phyloP scores from a whole-genome alignment of 1,140 invertebrate genomes.

The Polypedilum pembai region DNA sequence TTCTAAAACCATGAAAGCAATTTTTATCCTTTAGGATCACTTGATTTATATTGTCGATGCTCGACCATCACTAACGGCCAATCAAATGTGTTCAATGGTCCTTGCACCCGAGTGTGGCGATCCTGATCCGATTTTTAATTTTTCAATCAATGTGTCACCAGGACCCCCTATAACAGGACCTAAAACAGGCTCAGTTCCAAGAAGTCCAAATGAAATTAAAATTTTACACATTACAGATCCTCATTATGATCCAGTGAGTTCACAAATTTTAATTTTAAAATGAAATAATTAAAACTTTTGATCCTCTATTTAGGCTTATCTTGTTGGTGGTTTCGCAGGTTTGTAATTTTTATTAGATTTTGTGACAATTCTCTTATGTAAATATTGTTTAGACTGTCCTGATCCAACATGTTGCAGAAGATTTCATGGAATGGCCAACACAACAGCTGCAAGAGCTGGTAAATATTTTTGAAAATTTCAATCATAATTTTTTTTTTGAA shows the following conservation, averaged over 20 bases:
- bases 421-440: slow-evolving; percentile 43
- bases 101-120: not conserved
- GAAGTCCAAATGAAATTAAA: slow-evolving; percentile 40
- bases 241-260: slow-evolving; percentile 60
- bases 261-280: not conserved
- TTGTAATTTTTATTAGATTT: too few relatives aligned
- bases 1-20: not conserved
- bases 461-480: too few relatives aligned
- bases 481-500: too few relatives aligned
- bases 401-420: slow-evolving; percentile 71
- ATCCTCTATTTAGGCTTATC: slow-evolving; percentile 51
- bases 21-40: not conserved
- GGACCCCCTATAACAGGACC: not conserved
- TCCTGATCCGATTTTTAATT: not conserved
- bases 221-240: slow-evolving; percentile 72
- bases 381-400: slow-evolving; percentile 53
- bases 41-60: slow-evolving; percentile 3
- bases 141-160: not conserved
- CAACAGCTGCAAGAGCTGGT: slow-evolving; percentile 51
- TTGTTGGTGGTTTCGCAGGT: slow-evolving; percentile 51
- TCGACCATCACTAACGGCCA: not conserved
- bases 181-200: not conserved
- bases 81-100: slow-evolving; percentile 11
- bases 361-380: too few relatives aligned
- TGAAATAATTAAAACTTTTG: too few relatives aligned